Evolutionary conservation across 2,888 invertebrate species (phyloP).

Genomic region (Papilio elwesi): DNA sequence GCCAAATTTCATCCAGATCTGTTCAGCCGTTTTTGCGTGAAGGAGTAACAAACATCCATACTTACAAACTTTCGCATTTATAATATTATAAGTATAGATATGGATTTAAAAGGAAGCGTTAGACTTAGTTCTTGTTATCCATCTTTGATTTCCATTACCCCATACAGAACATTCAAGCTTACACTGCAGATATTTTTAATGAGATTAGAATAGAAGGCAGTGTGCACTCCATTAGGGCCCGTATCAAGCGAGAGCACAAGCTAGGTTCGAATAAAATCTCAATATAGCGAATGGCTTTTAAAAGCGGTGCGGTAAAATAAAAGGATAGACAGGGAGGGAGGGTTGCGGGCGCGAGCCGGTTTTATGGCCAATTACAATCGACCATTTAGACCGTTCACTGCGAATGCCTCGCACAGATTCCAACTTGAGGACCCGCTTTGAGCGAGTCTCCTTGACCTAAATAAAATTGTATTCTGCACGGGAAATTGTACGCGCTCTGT

Average conservation of each 20-base stretch:
- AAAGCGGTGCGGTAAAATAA: slow-evolving; percentile 25
- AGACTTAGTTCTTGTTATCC: too few relatives aligned
- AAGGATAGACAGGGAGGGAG: slow-evolving; percentile 30
- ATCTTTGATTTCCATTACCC: too few relatives aligned
- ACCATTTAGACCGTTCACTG: slow-evolving; percentile 39
- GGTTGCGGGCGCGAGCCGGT: slow-evolving; percentile 20
- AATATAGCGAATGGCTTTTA: slow-evolving; percentile 21
- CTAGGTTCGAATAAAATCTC: slow-evolving; percentile 9
- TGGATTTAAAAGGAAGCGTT: too few relatives aligned
- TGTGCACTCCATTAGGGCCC: not conserved
- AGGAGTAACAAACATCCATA: too few relatives aligned
- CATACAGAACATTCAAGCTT: too few relatives aligned
- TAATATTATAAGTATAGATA: too few relatives aligned
- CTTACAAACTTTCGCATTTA: too few relatives aligned
- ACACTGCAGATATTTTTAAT: too few relatives aligned
- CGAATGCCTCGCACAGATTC: slow-evolving; percentile 20
- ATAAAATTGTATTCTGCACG: slow-evolving; percentile 31
- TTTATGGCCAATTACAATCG: slow-evolving; percentile 41
- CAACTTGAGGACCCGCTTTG: slow-evolving; percentile 4
- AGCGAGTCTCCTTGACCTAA: slow-evolving; percentile 37
- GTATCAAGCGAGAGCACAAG: not conserved
- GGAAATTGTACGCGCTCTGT: slow-evolving; percentile 26
- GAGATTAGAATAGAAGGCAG: too few relatives aligned
- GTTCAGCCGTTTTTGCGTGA: too few relatives aligned
- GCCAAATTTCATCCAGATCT: too few relatives aligned